Percentiles rank a stretch among this genome's conserved stretches.
Conservation (phyloP, 1,140 invertebrate species). For the Zaprionus taronus region DNA sequence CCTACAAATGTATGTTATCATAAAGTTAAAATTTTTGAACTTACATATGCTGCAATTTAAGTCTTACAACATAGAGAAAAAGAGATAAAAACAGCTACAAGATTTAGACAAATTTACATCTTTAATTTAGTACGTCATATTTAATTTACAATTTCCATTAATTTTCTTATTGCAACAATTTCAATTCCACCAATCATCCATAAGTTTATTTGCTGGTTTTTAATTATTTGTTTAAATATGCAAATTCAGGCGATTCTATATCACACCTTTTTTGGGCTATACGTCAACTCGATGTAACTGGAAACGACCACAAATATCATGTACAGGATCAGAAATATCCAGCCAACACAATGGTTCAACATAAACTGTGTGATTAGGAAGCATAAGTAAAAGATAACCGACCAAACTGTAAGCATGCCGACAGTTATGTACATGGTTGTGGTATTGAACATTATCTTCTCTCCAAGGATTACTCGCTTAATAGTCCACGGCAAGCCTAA, state of each 20-base stretch:
- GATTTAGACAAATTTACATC: no score
- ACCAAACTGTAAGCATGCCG: constrained; percentile 89
- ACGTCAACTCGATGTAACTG: constrained; percentile 91
- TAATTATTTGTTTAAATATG: background rate
- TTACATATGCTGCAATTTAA: no score
- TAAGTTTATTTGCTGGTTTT: background rate
- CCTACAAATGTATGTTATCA: no score
- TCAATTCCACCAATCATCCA: background rate
- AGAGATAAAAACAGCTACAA: no score
- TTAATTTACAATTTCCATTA: no score
- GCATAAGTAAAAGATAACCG: constrained; percentile 88
- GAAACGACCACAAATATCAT: constrained; percentile 89
- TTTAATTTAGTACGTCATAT: no score
- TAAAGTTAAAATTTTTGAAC: no score
- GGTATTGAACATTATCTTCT: no score
- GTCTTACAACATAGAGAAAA: no score
- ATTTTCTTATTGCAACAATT: no score
- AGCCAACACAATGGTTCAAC: constrained; percentile 90
- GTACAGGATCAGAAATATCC: constrained; percentile 90
- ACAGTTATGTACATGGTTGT: constrained; percentile 67
- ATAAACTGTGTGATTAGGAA: constrained; percentile 81
- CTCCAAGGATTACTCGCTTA: no score
- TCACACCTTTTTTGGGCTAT: constrained; percentile 88
- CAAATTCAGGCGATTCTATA: constrained; percentile 30
- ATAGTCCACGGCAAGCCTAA: constrained; percentile 92